A percentile compares a stretch with the other conserved stretches of the same genome.
phyloP scores from a whole-genome alignment of 2,888 invertebrate species.

The Hypercompe scribonia region DNA sequence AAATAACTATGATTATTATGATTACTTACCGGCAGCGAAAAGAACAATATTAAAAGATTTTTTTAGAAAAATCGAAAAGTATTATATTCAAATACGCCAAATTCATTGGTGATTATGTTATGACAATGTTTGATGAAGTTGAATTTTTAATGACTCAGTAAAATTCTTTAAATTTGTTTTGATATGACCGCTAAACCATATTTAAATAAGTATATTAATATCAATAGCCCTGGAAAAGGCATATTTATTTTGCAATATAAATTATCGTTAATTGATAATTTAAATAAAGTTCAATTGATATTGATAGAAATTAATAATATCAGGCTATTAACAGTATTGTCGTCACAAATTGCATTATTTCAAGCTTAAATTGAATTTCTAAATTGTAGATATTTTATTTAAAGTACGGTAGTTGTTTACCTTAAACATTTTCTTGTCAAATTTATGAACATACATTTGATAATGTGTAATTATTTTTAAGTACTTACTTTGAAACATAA shows the following conservation, averaged over 20 bases:
- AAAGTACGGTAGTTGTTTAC: conserved; percentile 18
- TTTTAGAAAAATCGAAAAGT: neutral
- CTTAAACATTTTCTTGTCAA: conserved; percentile 17
- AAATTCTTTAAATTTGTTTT: neutral
- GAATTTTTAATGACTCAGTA: neutral
- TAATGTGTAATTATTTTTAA: conserved; percentile 37
- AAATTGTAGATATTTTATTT: conserved; percentile 32
- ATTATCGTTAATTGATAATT: neutral
- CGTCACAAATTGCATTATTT: conserved; percentile 20
- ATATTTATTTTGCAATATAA: neutral
- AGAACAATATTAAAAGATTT: neutral
- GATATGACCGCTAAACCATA: neutral
- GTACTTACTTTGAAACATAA: conserved; percentile 50
- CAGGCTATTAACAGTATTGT: conserved; percentile 16
- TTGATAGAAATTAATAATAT: conserved; percentile 1
- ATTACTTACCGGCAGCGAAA: neutral
- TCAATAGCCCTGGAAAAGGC: neutral
- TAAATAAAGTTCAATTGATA: neutral
- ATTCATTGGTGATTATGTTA: neutral
- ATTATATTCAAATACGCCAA: neutral
- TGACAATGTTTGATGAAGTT: neutral
- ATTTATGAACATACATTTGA: conserved; percentile 22
- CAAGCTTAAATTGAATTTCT: conserved; percentile 14
- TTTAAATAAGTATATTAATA: neutral
- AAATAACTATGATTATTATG: neutral